Evolutionary conservation across 2,888 invertebrate genomes (phyloP), one percentile per base, ranked within the genome.

Genomic region (Idaea dimidiata): DNA sequence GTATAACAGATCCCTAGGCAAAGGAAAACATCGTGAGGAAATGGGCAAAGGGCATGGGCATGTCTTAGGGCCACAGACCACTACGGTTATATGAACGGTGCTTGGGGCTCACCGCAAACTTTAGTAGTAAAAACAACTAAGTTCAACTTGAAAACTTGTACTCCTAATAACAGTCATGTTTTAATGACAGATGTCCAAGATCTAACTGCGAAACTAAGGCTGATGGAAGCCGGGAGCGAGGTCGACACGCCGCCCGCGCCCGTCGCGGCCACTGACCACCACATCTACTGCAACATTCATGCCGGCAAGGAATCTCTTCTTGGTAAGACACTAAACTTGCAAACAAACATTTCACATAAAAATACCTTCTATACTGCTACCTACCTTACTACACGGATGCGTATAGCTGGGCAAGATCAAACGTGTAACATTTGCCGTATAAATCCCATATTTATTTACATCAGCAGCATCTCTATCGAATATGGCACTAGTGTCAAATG

Each of bases 151-250:
- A 24, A 24, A 24, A 24, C n/a, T n/a, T n/a, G n/a, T n/a, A n/a
- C n/a, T 24, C 24, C 3, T 24, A 24, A 24, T n/a, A n/a, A n/a
- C n/a, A n/a, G n/a, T n/a, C n/a, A 24, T 24, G 5, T 24, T 57
- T 77, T 79, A 61, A 91, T 93, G 78, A 62, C 94, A 94, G 95
- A 95, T 86, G 94, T 95, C 72, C 95, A 95, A 83, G 95, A 95
- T 83, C 91, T 95, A 76, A 95, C 95, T 72, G 95, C 95, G 59
- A 94, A 94, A 81, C 87, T 95, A 80, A 95, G 94, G 79, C 85
- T 95, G 69, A 95, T 95, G 95, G 92, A 92, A 72, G 83, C 88
- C 14, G 91, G 91, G 18, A 82, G 81, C n/a, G 88, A 87, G 64
- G 5, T 1, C 24, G 43, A 43, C 43, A 65, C 84, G 54, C 79